A percentile compares a stretch with the other conserved stretches of the same genome.
Conservation (phyloP, 2,113 vertebrate species). For the Tretioscincus oriximinensis region DNA sequence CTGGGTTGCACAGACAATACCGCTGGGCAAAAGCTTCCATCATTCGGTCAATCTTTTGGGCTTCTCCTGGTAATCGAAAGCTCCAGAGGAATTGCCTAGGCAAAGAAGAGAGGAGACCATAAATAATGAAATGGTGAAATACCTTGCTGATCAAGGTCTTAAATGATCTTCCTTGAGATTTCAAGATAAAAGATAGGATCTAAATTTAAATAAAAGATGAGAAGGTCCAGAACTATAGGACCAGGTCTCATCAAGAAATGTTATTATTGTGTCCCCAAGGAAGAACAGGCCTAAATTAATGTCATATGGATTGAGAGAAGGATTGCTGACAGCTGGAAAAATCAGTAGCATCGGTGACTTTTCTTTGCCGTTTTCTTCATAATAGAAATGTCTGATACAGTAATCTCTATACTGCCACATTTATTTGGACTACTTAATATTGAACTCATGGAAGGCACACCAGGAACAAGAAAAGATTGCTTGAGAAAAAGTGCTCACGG, state of each 20-base stretch:
- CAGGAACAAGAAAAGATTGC: background rate
- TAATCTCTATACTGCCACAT: background rate
- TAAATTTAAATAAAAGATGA: no score
- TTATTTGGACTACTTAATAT: background rate
- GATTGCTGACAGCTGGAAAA: no score
- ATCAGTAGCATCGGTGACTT: background rate
- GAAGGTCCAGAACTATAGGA: no score
- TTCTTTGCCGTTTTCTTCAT: background rate
- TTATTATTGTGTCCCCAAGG: no score
- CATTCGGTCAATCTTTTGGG: slow-evolving; percentile 93
- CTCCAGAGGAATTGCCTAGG: slow-evolving; percentile 91
- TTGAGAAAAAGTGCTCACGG: background rate
- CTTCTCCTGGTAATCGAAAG: slow-evolving; percentile 90
- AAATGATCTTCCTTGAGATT: background rate
- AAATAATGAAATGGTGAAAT: background rate
- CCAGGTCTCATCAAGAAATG: no score
- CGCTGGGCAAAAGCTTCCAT: slow-evolving; percentile 93
- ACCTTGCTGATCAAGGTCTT: no score
- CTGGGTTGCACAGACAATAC: slow-evolving; percentile 88
- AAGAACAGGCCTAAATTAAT: no score
- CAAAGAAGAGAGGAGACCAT: rapidly evolving
- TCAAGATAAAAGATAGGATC: no score
- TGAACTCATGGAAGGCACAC: background rate
- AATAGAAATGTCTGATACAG: no score
- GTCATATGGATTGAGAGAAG: no score